Percentiles rank a stretch among this genome's conserved stretches.
Evolutionary conservation across 2,797 vertebrate species (phyloP).

Genomic region (Sebastes glaucus): DNA sequence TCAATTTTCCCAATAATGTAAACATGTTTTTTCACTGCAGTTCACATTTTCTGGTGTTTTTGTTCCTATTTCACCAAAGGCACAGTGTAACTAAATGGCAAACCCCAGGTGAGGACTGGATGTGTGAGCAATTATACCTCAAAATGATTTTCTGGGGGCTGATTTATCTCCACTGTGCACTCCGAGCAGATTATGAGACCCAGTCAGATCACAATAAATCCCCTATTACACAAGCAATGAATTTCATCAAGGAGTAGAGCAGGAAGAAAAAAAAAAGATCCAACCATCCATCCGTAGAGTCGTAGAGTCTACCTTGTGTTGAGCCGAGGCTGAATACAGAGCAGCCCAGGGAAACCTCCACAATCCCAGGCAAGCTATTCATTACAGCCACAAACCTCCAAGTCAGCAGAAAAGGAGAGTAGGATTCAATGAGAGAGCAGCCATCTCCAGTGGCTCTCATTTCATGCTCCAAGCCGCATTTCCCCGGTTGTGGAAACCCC

Average conservation of each 20-base stretch:
- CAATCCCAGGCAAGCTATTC: conserved; percentile 62
- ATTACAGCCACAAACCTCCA: conserved; percentile 67
- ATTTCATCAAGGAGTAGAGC: conserved; percentile 51
- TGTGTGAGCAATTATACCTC: conserved; percentile 39
- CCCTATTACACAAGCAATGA: conserved; percentile 55
- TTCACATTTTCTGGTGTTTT: neutral
- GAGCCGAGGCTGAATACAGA: conserved; percentile 59
- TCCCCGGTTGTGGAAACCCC: conserved; percentile 32
- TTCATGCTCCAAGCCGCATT: conserved; percentile 62
- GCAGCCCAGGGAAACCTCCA: conserved; percentile 46
- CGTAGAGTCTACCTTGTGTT: conserved; percentile 37
- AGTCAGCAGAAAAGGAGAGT: conserved; percentile 70
- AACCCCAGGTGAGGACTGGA: conserved; percentile 21
- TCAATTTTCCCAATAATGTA: neutral
- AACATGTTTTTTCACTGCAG: neutral
- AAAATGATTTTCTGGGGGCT: conserved; percentile 41
- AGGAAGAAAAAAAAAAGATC: neutral
- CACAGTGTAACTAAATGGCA: conserved; percentile 8
- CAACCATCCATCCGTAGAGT: conserved; percentile 36
- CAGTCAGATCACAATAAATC: conserved; percentile 36
- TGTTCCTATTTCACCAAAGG: conserved; percentile 14
- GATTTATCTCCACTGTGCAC: conserved; percentile 51
- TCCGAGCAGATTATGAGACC: conserved; percentile 43
- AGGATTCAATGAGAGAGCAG: conserved; percentile 41
- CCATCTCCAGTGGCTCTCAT: conserved; percentile 58